Evolutionary conservation across 2,113 vertebrate genomes (phyloP), one percentile per base, ranked within the genome.

Genomic region (Myodes glareolus): DNA sequence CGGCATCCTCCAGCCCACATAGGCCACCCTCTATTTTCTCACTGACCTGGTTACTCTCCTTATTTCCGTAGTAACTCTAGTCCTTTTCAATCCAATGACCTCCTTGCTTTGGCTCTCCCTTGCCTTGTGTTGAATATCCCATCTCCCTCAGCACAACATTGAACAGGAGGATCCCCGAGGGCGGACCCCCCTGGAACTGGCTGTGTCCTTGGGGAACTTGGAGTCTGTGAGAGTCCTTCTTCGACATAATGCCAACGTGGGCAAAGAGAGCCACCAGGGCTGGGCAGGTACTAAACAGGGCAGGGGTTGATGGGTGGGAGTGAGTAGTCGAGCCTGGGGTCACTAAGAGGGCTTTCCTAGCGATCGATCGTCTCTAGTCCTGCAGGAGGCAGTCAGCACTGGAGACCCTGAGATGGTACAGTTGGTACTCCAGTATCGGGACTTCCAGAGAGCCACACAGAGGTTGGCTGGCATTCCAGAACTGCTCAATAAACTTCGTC

Each of bases 311-410:
- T 58, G 84, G 42, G 39, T 5, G 45, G 81, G 68, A 52, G 39
- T n/a, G 65, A 81, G 78, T 39, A 16, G 68, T 29, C 68, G 27
- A 58, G n/a, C 58, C 21, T 0, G 27, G n/a, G 91, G 61, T 39
- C n/a, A 0, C 27, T 2, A 0, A 6, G 47, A 52, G 70, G 82
- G 33, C 21, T 6, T 52, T 90, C 61, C 52, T 97, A 99, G 99
- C 68, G 29, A 55, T 95, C 58, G 0, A 33, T 75, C 52, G 10
- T 50, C 81, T 94, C 96, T 96, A 99, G 99, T 99, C 94, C 98
- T 99, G 96, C 99, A 99, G 99, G 99, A 99, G 97, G 99, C 99
- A 0, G 99, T 99, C 89, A 99, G 99, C 98, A 99, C 99, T 0
- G 99, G 99, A 73, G 99, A 99, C 97, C 99, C 99, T 0, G 99